Base-by-base conservation (phyloP, 2,888 invertebrate genomes). In the Cephonodes hylas region DNA sequence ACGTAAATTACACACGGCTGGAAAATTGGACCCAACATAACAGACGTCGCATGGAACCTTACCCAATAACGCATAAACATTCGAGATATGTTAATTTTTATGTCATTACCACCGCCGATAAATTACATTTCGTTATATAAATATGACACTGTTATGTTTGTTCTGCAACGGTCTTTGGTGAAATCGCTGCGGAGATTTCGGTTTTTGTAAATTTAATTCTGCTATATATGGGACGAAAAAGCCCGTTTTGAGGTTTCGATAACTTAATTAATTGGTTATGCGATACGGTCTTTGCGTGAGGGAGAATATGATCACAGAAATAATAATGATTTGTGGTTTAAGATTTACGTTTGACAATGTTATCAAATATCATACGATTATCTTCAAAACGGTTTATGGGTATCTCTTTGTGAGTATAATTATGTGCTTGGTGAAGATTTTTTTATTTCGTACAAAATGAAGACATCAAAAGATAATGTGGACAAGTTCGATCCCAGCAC, bases 31-130 rank as follows among this genome's bases (percentile, higher is more conserved):
- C 67, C 63, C 63, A 53, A 66, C 63, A 79, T 80, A 81, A 80
- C 62, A 58, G 64, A 63, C 62, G 23, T 46, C 64, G 64, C 61
- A 69, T 75, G 68, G 69, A 73, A 75, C 72, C 72, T 71, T 66
- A 71, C 72, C 69, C 73, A 74, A 81, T 75, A 77, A 73, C 71
- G 63, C 66, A 76, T 79, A 77, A 79, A 83, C 76, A 81, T 81
- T 66, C 69, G 73, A 79, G 77, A 81, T 83, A 85, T 85, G 84
- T 80, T 82, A 86, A 85, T 87, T 85, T 82, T 81, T 78, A 80
- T 80, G 74, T 79, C 74, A 69, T 72, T 78, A 56, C 31, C 18
- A 66, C 74, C 68, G 69, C 65, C 72, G 69, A 75, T 80, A 80
- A 79, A 79, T 80, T 74, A 79, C 72, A 63, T 74, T 73, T 76